Conservation (phyloP, 1,140 invertebrate species). For the Bacillus rossius region DNA sequence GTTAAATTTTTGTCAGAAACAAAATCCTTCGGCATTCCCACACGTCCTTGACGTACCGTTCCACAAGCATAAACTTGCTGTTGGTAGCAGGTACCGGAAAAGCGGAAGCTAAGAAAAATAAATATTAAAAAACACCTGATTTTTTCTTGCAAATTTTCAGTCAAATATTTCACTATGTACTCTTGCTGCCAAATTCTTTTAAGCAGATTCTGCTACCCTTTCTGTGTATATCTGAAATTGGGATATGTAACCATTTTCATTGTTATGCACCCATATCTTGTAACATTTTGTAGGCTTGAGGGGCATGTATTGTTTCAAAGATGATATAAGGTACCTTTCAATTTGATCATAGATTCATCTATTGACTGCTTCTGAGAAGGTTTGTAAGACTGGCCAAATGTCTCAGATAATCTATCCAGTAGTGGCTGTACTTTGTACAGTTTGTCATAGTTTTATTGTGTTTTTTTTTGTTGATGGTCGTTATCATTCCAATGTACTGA, state of each 20-base stretch:
- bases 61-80: conserved; percentile 3
- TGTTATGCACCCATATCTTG: conserved; percentile 27
- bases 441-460: conserved; percentile 18
- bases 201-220: conserved; percentile 6
- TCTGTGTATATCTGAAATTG: conserved; percentile 29
- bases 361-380: conserved; percentile 12
- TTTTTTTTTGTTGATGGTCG: conserved; percentile 6
- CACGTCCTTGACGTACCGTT: background rate
- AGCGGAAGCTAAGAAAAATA: conserved; percentile 10
- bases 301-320: conserved; percentile 29
- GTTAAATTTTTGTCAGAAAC: background rate
- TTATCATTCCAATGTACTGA: conserved; percentile 15
- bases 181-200: conserved; percentile 23
- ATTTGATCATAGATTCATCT: conserved; percentile 32
- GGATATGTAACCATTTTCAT: conserved; percentile 25
- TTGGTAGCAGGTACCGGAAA: background rate
- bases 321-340: conserved; percentile 30
- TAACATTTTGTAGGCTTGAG: conserved; percentile 31
- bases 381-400: conserved; percentile 2
- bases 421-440: conserved; percentile 23
- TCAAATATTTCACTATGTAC: conserved; percentile 35
- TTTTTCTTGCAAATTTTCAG: conserved; percentile 25
- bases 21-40: conserved; percentile 4
- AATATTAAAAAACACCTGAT: conserved; percentile 35
- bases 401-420: conserved; percentile 4